Conservation (phyloP, 2,113 vertebrate species). For the Corythornis vintsioides region DNA sequence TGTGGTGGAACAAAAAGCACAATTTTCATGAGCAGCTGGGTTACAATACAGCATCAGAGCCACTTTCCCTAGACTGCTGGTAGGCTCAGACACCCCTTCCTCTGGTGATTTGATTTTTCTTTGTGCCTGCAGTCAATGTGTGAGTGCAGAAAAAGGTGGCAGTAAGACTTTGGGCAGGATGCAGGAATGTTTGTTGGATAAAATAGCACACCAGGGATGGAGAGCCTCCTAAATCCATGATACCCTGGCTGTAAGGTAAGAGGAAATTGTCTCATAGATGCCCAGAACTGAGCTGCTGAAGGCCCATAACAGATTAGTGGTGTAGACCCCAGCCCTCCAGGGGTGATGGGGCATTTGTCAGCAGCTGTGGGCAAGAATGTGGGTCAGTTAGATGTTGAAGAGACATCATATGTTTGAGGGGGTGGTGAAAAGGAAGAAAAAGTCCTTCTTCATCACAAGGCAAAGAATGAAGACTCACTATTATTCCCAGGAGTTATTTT, state of each 20-base stretch:
- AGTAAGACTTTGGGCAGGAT: neutral
- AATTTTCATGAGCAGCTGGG: neutral
- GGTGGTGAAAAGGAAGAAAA: neutral
- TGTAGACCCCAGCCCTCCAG: neutral
- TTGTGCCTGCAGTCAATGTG: neutral
- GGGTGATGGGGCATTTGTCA: neutral
- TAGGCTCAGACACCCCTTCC: neutral
- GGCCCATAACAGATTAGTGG: neutral
- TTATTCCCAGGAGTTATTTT: slow-evolving; percentile 25
- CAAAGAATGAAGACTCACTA: neutral
- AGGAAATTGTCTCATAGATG: neutral
- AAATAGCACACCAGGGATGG: neutral
- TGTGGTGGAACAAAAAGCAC: neutral
- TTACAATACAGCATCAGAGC: neutral
- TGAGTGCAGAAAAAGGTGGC: neutral
- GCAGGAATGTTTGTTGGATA: neutral
- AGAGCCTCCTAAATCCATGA: neutral
- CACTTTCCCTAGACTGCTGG: neutral
- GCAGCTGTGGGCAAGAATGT: neutral
- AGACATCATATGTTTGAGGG: neutral
- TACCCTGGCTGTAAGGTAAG: neutral
- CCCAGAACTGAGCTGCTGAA: neutral
- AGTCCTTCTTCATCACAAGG: neutral
- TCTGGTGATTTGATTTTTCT: neutral
- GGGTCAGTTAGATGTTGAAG: neutral